These are phyloP conservation scores for Loris lydekkerianus DNA, from an alignment of 2,797 vertebrate genomes.

Conservation along the genomic window DNA sequence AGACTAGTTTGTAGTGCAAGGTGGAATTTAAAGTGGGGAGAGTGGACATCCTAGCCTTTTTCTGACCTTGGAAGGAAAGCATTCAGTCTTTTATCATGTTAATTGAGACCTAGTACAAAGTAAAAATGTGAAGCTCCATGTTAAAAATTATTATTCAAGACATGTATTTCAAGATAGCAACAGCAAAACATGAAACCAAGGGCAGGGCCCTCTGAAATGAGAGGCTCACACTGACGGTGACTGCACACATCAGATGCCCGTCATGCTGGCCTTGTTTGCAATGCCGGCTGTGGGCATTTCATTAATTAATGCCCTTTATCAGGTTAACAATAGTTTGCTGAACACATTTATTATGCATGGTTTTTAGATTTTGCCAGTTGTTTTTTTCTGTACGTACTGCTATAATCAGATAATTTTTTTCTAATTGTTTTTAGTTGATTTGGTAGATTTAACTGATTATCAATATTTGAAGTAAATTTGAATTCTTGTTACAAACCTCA, in stretches of 20 bases:
- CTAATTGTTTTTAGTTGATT: conserved; percentile 23
- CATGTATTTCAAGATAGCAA: neutral
- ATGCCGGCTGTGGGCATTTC: neutral
- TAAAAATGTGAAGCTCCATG: neutral
- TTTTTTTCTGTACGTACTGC: neutral
- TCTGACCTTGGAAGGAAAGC: neutral
- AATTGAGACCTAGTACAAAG: neutral
- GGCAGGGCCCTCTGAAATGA: neutral
- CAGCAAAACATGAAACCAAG: neutral
- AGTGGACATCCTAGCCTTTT: neutral
- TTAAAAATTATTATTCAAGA: neutral
- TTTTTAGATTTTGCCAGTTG: neutral
- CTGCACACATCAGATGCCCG: neutral
- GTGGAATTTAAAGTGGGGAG: neutral
- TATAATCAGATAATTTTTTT: neutral
- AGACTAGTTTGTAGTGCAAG: neutral
- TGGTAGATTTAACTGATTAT: conserved; percentile 1
- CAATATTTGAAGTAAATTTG: neutral
- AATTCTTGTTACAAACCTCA: neutral
- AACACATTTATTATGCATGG: neutral
- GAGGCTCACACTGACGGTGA: neutral
- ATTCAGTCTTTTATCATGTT: neutral
- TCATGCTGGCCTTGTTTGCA: neutral
- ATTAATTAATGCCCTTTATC: neutral
- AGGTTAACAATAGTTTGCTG: neutral